phyloP scores from a whole-genome alignment of 2,113 vertebrate species.

The Cephalopholis sonnerati region DNA sequence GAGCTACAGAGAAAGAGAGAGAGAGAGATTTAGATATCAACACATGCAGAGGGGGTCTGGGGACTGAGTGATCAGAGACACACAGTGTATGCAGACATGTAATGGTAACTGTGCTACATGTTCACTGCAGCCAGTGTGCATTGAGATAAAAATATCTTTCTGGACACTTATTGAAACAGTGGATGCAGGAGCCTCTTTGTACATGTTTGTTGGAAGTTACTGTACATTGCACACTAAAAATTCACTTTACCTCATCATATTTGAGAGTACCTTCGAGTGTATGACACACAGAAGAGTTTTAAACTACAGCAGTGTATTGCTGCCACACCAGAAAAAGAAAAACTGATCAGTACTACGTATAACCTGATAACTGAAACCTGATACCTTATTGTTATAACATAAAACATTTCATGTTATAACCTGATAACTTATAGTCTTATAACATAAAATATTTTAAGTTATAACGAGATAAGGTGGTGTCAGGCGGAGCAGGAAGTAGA shows the following conservation, averaged over 20 bases:
- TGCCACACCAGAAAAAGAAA: too few species aligned
- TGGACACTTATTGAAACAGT: not conserved
- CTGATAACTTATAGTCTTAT: too few species aligned
- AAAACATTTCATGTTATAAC: too few species aligned
- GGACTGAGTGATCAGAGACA: conserved; percentile 67
- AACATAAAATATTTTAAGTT: too few species aligned
- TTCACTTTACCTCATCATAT: not conserved
- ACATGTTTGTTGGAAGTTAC: not conserved
- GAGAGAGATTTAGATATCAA: conserved; percentile 69
- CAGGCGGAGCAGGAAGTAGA: too few species aligned
- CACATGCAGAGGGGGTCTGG: conserved; percentile 53
- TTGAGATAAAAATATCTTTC: conserved; percentile 13
- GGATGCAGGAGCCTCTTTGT: not conserved
- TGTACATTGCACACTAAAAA: not conserved
- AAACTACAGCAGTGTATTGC: too few species aligned
- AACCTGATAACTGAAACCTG: too few species aligned
- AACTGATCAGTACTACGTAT: too few species aligned
- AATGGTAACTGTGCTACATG: conserved; percentile 40
- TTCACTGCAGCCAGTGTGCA: not conserved
- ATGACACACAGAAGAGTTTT: too few species aligned
- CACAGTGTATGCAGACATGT: conserved; percentile 28
- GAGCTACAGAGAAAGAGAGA: conserved; percentile 41
- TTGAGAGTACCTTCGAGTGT: not conserved
- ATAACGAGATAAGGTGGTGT: too few species aligned
- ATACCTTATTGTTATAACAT: too few species aligned